Percentiles rank a stretch among this genome's conserved stretches.
Conservation (phyloP, 2,888 invertebrate genomes). For the Trichopoda pennipes region DNA sequence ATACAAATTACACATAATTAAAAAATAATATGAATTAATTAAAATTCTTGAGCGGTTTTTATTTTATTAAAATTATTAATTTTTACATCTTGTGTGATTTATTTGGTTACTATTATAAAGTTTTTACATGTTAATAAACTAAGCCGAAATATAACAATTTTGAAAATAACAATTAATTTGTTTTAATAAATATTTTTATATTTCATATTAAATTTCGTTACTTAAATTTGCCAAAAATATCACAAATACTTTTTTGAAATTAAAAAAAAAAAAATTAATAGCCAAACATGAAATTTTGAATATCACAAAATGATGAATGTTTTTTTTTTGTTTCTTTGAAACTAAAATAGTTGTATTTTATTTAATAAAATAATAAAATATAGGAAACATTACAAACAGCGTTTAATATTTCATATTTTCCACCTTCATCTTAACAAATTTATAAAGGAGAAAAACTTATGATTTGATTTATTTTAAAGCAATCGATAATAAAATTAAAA, state of each 20-base stretch:
- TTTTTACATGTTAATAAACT: slow-evolving; percentile 15
- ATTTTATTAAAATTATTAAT: slow-evolving; percentile 47
- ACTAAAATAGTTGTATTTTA: slow-evolving; percentile 11
- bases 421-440: not conserved
- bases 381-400: slow-evolving; percentile 65
- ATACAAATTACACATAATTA: slow-evolving; percentile 62
- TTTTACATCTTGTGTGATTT: slow-evolving; percentile 57
- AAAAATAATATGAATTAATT: slow-evolving; percentile 39
- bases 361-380: slow-evolving; percentile 53
- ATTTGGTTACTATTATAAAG: slow-evolving; percentile 3
- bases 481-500: slow-evolving; percentile 46
- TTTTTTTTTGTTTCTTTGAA: slow-evolving; percentile 66
- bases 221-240: slow-evolving; percentile 69
- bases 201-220: slow-evolving; percentile 57
- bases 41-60: slow-evolving; percentile 54
- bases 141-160: slow-evolving; percentile 77
- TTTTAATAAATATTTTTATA: slow-evolving; percentile 63
- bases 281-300: slow-evolving; percentile 77
- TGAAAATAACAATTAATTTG: slow-evolving; percentile 67
- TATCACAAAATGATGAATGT: slow-evolving; percentile 80
- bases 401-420: slow-evolving; percentile 33
- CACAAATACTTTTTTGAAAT: slow-evolving; percentile 67
- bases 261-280: slow-evolving; percentile 20
- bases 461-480: slow-evolving; percentile 36
- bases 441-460: not conserved